A percentile compares a stretch with the other conserved stretches of the same genome.
These are phyloP conservation scores for Trichonephila clavipes DNA, from an alignment of 1,140 invertebrate species.

Conservation along the genomic window DNA sequence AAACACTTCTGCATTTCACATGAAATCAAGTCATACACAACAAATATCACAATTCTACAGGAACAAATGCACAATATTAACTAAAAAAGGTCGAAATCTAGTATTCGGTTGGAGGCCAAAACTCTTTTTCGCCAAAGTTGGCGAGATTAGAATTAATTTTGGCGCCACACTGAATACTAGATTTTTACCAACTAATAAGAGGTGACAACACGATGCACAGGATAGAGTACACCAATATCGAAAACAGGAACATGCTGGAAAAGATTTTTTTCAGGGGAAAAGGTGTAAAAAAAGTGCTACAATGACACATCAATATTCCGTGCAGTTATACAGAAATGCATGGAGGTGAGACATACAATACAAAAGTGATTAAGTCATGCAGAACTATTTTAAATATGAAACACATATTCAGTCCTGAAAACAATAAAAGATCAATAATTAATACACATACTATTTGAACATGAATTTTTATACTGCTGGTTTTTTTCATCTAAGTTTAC, in stretches of 20 bases:
- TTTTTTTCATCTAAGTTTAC: too few relatives aligned
- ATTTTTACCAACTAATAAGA: background rate
- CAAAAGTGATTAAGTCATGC: background rate
- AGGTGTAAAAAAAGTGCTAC: background rate
- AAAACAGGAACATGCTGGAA: constrained; percentile 9
- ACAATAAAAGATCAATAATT: background rate
- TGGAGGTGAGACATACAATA: background rate
- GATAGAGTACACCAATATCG: background rate
- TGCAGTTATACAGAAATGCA: background rate
- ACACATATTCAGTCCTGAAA: background rate
- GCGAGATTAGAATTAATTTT: background rate
- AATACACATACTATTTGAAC: background rate
- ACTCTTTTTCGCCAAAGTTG: background rate
- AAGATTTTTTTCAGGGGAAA: background rate
- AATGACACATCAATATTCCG: background rate
- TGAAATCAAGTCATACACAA: constrained; percentile 7
- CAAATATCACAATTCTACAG: background rate
- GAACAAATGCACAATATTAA: background rate
- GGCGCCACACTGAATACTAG: background rate
- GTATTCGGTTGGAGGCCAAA: background rate
- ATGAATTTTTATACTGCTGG: too few relatives aligned
- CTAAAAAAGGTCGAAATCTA: background rate
- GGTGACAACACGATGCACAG: background rate
- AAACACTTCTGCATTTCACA: constrained; percentile 14
- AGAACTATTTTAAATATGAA: background rate